Evolutionary conservation across 2,888 invertebrate species (phyloP), one percentile per base, ranked within the genome.

Genomic region (Melikaiella ostensackeni): DNA sequence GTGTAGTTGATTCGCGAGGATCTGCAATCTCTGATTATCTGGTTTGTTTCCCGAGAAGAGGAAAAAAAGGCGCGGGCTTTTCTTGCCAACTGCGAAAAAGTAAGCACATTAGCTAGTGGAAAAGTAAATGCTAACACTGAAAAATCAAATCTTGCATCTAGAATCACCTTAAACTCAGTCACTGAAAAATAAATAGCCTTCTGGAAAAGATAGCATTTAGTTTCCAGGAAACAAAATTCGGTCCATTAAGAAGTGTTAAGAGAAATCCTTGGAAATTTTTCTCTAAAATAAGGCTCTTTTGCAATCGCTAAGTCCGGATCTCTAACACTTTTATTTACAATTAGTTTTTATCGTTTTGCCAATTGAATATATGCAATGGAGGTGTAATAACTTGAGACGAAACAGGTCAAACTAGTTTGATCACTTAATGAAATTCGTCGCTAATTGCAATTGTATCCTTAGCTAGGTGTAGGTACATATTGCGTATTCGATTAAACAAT

Each of bases 401-500:
- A 9, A 27, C 46, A 46, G 42, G 27, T 66, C 70, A 70, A n/a
- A 70, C 13, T 50, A 50, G 55, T 70, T 70, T 70, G 8, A 70
- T 46, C 50, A n/a, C 50, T 46, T 70, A 30, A 70, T 66, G 19
- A 66, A 46, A 66, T 46, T 66, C 66, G 24, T 42, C 24, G 42
- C 42, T 66, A 66, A 46, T 66, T 66, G 42, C 64, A 66, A 24
- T 42, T 66, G 24, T 46, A 66, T 66, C 38, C n/a, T 50, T 55
- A 11, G 70, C n/a, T 7, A 64, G 16, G 35, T 42, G 24, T 42
- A 27, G 50, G 33, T 70, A 50, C 50, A 50, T 70, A 70, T 33
- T 46, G 33, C 30, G 30, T 70, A 50, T 55, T 50, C 21, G 70
- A 70, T 70, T n/a, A 55, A 70, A 70, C 70, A 70, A 50, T 70